These are phyloP conservation scores for Liolophura sinensis DNA, from an alignment of 1,140 invertebrate species.

Conservation along the genomic window DNA sequence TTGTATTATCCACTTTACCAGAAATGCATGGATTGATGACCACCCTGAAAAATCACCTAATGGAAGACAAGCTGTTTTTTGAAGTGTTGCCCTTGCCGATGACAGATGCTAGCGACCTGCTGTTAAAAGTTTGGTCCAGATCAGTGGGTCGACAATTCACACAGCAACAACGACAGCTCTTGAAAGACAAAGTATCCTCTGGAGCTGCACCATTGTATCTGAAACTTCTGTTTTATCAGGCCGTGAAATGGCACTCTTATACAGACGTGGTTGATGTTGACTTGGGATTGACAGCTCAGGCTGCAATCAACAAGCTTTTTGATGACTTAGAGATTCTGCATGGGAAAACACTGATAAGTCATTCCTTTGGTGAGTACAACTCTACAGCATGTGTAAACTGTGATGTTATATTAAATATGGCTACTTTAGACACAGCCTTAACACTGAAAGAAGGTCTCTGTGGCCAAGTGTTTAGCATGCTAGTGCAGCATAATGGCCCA, in stretches of 20 bases:
- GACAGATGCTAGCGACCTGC: slow-evolving; percentile 31
- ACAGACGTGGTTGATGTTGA: slow-evolving; percentile 20
- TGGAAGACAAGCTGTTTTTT: slow-evolving; percentile 24
- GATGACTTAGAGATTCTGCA: slow-evolving; percentile 38
- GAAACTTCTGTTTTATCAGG: slow-evolving; percentile 31
- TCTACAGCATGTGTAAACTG: neutral
- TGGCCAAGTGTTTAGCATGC: too few relatives aligned
- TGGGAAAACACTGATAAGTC: slow-evolving; percentile 29
- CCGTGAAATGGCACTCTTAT: slow-evolving; percentile 32
- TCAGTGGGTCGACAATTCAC: slow-evolving; percentile 67
- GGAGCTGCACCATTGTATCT: slow-evolving; percentile 35
- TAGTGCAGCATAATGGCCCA: too few relatives aligned
- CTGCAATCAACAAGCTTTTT: slow-evolving; percentile 35
- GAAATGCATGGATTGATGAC: slow-evolving; percentile 27
- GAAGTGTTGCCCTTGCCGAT: slow-evolving; percentile 29
- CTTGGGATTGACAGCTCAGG: slow-evolving; percentile 23
- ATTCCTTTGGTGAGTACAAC: slow-evolving; percentile 19
- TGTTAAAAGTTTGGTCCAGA: slow-evolving; percentile 34
- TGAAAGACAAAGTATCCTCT: slow-evolving; percentile 35
- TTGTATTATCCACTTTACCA: slow-evolving; percentile 43
- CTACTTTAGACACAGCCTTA: too few relatives aligned
- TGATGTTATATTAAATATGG: neutral
- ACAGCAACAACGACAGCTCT: slow-evolving; percentile 37
- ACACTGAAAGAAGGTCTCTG: too few relatives aligned
- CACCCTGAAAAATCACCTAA: slow-evolving; percentile 33